Conservation (phyloP, 2,113 vertebrate genomes). For the Nothoprocta pentlandii region DNA sequence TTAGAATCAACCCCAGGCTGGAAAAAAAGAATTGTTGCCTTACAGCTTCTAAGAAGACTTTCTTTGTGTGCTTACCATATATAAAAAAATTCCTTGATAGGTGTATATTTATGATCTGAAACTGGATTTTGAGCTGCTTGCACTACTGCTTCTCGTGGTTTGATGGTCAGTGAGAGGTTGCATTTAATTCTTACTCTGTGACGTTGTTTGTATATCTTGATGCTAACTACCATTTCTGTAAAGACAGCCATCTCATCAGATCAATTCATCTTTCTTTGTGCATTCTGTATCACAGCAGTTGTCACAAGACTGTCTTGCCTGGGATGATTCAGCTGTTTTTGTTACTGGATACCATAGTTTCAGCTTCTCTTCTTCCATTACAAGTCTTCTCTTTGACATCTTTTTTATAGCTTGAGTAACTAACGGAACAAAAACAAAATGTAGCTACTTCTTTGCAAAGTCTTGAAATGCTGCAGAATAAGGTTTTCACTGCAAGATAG, state of each 20-base stretch:
- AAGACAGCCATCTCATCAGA: background rate
- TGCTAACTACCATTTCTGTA: background rate
- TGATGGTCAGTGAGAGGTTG: background rate
- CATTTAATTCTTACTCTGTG: background rate
- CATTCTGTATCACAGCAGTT: background rate
- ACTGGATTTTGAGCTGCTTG: background rate
- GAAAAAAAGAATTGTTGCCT: background rate
- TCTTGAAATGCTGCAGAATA: background rate
- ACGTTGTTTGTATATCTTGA: background rate
- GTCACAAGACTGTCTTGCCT: background rate
- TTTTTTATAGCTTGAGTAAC: background rate
- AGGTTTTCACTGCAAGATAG: background rate
- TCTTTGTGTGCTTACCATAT: background rate
- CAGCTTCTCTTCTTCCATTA: background rate
- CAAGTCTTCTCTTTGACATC: background rate
- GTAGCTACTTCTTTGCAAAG: background rate
- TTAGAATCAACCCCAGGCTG: background rate
- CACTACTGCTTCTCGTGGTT: background rate
- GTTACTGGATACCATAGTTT: background rate
- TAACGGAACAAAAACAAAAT: background rate
- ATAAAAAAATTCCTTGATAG: background rate
- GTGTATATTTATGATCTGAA: background rate
- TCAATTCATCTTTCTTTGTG: background rate
- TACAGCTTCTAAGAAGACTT: background rate
- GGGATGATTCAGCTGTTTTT: background rate